Evolutionary conservation across 2,113 vertebrate genomes (phyloP).

Genomic region (Caretta caretta): DNA sequence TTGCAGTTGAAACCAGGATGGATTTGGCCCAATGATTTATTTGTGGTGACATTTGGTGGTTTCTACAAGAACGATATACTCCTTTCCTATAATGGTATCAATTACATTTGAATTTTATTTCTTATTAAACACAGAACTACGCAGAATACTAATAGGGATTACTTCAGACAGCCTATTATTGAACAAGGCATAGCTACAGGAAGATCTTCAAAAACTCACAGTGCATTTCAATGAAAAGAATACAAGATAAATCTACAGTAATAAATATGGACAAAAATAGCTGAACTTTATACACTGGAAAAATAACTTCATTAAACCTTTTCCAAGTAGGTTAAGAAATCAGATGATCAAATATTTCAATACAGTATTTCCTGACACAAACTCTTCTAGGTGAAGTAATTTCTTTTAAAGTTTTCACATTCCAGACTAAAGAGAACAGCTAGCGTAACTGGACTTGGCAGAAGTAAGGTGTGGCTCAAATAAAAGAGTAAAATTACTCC

Average conservation of each 20-base stretch:
- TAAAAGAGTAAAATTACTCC: neutral
- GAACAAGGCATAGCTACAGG: neutral
- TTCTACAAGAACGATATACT: neutral
- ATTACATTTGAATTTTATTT: neutral
- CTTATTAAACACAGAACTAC: neutral
- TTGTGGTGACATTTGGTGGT: rapidly evolving
- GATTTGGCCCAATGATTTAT: neutral
- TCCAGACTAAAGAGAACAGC: neutral
- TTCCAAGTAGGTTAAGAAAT: neutral
- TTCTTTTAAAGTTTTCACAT: neutral
- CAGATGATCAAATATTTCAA: neutral
- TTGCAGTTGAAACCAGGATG: neutral
- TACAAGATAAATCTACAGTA: neutral
- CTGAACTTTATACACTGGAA: neutral
- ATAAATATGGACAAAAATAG: neutral
- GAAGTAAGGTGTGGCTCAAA: neutral
- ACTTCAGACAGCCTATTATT: neutral
- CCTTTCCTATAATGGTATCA: neutral
- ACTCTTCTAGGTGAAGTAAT: neutral
- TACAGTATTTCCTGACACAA: neutral
- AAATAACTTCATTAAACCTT: neutral
- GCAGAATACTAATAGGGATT: neutral
- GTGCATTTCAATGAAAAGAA: neutral
- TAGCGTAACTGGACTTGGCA: neutral
- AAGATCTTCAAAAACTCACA: neutral